Base-by-base conservation (phyloP, 2,888 invertebrate genomes). In the Synanthedon vespiformis region DNA sequence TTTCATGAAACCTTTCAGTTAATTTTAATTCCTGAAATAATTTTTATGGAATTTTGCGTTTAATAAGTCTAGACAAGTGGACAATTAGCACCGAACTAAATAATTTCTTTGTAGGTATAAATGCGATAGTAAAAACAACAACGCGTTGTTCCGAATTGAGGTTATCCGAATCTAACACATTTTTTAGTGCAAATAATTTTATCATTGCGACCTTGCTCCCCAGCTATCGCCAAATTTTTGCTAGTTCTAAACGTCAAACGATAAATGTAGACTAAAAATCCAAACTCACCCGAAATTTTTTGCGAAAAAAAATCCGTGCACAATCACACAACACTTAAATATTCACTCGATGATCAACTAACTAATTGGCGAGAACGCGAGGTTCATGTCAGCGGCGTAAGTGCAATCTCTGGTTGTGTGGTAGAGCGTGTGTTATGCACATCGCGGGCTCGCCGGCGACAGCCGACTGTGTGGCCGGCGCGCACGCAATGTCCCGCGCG, bases 161-260 rank as follows among this genome's bases (percentile, higher is more conserved):
- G 86, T 87, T 86, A 87, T 84, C 85, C 86, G 75, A 72, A 69
- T 81, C 80, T 84, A 81, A 80, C 81, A 80, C 75, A 78, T 60
- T 79, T 80, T 81, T 86, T 80, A 75, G 83, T 83, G 84, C 83
- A 86, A 87, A 86, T 85, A 87, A 77, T 80, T 80, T 85, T 85
- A 86, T 86, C 85, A 76, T 65, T 68, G 70, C 83, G 85, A 84
- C 86, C 86, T 87, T 85, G 86, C 82, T 82, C 82, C 34, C 81
- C 77, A 74, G 80, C 78, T 84, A 85, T 85, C 85, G 73, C 80
- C 78, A 65, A 84, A 82, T 78, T 82, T 34, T 76, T 70, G 73
- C 77, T 78, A 81, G 72, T 77, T 71, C 77, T 73, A 77, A 34
- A 77, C 78, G 77, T 79, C 77, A 78, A 62, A 52, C 70, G 78